Conservation (phyloP, 2,113 vertebrate genomes). For the Rhodinocichla rosea region DNA sequence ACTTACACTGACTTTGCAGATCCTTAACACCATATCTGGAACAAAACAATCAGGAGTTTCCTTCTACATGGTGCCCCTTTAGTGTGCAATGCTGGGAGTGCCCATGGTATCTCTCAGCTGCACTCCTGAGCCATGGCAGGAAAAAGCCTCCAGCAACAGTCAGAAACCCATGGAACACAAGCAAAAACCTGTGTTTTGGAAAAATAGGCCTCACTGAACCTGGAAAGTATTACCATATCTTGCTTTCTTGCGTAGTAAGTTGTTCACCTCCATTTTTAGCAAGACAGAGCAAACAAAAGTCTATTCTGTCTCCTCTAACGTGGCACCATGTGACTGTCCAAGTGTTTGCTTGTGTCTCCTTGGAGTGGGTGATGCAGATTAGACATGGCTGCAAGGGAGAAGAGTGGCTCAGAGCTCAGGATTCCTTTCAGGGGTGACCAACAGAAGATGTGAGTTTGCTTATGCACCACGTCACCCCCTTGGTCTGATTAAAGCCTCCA, state of each 20-base stretch:
- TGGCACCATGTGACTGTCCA: background rate
- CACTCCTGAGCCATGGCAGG: background rate
- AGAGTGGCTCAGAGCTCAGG: slow-evolving; percentile 44
- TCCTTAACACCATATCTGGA: background rate
- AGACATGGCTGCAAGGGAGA: background rate
- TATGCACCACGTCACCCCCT: slow-evolving; percentile 26
- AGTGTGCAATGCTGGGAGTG: background rate
- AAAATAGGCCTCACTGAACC: background rate
- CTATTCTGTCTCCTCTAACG: slow-evolving; percentile 48
- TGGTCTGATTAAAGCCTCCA: slow-evolving; percentile 55
- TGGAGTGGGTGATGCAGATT: slow-evolving; percentile 22
- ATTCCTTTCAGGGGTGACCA: slow-evolving; percentile 52
- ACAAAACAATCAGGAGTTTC: background rate
- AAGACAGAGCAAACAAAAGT: slow-evolving; percentile 56
- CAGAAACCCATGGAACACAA: background rate
- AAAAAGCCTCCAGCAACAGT: background rate
- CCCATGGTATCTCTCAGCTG: background rate
- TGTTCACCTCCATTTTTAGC: slow-evolving; percentile 70
- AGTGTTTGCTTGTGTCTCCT: slow-evolving; percentile 23
- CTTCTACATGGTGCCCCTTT: background rate
- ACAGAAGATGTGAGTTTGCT: slow-evolving; percentile 42
- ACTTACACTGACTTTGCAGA: background rate
- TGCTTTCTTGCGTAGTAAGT: slow-evolving; percentile 44
- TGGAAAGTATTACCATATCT: slow-evolving; percentile 35
- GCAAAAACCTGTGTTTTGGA: background rate